phyloP scores from a whole-genome alignment of 1,140 invertebrate genomes.

The Episyrphus balteatus region DNA sequence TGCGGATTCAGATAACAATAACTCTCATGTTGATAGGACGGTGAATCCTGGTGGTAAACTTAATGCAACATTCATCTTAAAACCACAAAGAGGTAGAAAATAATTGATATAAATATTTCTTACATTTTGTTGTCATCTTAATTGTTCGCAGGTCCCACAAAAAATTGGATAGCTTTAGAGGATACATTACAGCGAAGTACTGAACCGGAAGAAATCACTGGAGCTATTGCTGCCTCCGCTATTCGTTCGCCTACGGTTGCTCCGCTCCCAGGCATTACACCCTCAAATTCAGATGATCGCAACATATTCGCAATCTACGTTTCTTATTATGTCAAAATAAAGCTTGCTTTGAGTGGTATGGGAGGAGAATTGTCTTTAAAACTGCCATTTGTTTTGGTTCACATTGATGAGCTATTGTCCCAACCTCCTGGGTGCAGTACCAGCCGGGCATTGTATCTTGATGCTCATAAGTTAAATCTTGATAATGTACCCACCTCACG shows the following conservation, averaged over 20 bases:
- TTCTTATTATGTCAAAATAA: constrained; percentile 81
- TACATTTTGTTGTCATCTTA: no score
- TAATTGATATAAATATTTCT: background rate
- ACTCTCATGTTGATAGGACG: constrained; percentile 18
- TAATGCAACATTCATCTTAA: constrained; percentile 51
- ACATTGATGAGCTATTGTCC: constrained; percentile 25
- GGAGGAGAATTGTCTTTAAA: constrained; percentile 68
- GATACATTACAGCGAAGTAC: constrained; percentile 31
- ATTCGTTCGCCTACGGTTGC: constrained; percentile 26
- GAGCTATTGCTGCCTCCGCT: constrained; percentile 29
- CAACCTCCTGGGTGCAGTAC: constrained; percentile 12
- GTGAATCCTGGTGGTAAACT: constrained; percentile 50
- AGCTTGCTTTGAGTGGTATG: constrained; percentile 63
- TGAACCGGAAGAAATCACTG: constrained; percentile 32
- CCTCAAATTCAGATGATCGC: constrained; percentile 45
- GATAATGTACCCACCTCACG: constrained; percentile 21
- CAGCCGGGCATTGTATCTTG: constrained; percentile 14
- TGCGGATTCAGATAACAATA: constrained; percentile 64
- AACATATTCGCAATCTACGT: constrained; percentile 85
- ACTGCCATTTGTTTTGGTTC: constrained; percentile 59
- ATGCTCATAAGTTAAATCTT: constrained; percentile 15
- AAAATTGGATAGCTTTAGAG: constrained; percentile 35
- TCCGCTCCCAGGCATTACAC: constrained; percentile 12
- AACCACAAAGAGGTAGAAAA: constrained; percentile 53
- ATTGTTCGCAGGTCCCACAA: constrained; percentile 17